These are phyloP conservation scores for Ladona fulva DNA, from an alignment of 1,140 invertebrate genomes.

Conservation along the genomic window DNA sequence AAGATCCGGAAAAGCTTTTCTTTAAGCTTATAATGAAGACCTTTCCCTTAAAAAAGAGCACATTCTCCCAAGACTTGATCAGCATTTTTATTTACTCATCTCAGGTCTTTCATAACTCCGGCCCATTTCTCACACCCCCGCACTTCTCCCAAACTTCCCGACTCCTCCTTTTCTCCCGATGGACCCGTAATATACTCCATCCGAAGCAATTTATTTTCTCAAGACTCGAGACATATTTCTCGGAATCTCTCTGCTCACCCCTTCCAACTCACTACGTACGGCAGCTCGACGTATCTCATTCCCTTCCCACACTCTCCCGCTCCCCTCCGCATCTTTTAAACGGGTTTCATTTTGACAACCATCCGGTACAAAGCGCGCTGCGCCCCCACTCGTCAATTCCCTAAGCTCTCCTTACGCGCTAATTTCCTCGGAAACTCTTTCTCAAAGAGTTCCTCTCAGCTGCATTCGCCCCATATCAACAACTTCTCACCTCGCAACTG, in stretches of 20 bases:
- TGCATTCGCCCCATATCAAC: no score
- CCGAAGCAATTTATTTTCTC: slow-evolving; percentile 2
- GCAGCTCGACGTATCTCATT: neutral
- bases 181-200: neutral
- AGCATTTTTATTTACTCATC: no score
- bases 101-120: no score
- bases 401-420: neutral
- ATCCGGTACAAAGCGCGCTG: neutral
- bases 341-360: slow-evolving; percentile 4
- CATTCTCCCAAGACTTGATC: no score
- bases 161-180: neutral
- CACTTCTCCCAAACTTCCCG: neutral
- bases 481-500: no score
- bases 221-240: slow-evolving; percentile 1
- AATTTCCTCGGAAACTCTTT: neutral
- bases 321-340: no score
- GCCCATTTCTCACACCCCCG: no score
- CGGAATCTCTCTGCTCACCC: neutral
- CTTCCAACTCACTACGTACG: neutral
- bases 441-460: neutral
- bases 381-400: neutral
- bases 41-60: no score
- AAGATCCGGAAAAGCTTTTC: no score
- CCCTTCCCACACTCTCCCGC: no score
- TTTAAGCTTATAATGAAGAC: no score